phyloP scores from a whole-genome alignment of 1,140 invertebrate genomes.

The Gonioctena quinquepunctata region DNA sequence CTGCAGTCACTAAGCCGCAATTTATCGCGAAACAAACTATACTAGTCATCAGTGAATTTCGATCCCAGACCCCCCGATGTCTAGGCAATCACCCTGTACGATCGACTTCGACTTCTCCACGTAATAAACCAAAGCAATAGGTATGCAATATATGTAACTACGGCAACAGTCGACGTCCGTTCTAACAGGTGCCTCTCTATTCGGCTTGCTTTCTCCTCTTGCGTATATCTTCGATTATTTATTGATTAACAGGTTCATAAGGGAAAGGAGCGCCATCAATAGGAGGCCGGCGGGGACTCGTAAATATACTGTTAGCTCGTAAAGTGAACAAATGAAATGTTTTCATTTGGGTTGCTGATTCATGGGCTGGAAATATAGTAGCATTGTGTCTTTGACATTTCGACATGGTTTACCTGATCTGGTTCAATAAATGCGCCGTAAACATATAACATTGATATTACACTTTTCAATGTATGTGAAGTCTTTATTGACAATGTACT shows the following conservation, averaged over 20 bases:
- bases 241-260: conserved; percentile 4
- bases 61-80: too few relatives aligned
- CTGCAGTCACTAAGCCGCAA: too few relatives aligned
- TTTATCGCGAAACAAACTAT: too few relatives aligned
- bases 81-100: neutral
- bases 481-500: too few relatives aligned
- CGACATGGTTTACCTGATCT: neutral
- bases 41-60: too few relatives aligned
- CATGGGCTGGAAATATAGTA: neutral
- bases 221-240: conserved; percentile 13
- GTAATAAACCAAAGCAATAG: neutral
- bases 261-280: conserved; percentile 1
- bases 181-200: conserved; percentile 11
- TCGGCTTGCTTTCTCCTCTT: conserved; percentile 10
- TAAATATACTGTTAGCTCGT: neutral
- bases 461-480: too few relatives aligned
- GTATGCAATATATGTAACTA: conserved; percentile 7
- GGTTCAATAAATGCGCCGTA: too few relatives aligned
- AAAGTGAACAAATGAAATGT: neutral
- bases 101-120: neutral
- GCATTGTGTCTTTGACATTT: neutral
- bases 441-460: too few relatives aligned
- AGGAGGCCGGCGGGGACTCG: neutral
- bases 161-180: neutral
- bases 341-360: neutral